Evolutionary conservation across 2,113 vertebrate genomes (phyloP), one percentile per base, ranked within the genome.

Genomic region (Apodemus sylvaticus): DNA sequence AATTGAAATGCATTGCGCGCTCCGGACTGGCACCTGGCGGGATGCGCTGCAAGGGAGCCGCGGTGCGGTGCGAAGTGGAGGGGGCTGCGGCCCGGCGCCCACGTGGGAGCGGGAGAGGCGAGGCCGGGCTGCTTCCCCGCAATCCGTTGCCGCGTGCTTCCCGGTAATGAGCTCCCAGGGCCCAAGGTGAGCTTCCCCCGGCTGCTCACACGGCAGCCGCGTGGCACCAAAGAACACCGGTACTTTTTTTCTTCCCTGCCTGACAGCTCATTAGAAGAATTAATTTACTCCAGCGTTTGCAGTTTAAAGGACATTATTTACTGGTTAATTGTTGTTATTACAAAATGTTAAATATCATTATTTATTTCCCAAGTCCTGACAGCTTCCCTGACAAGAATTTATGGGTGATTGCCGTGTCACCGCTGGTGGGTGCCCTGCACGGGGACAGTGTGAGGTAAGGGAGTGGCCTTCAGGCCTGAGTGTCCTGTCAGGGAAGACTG

Each of bases 191-290:
- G 95, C 91, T 90, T 96, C 42, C 92, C 86, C 78, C 7, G n/a
- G 94, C 94, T 97, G 97, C 97, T 97, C 97, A 96, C 94, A 66
- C 45, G 4, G 90, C 96, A 95, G 97, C 97, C 88, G 71, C 71
- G n/a, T 96, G 93, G 85, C 96, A 95, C 90, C 93, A 91, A 98
- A 71, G 96, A 87, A 93, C 94, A 89, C 71, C 79, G 91, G 77
- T 34, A 68, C 88, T 91, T 97, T 97, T 97, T 91, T 96, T 91
- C 96, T 96, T 92, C 89, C 51, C 89, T 93, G 95, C 98, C 97
- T 98, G 98, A 98, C 98, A 98, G 98, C 97, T 98, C 98, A 98
- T 98, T 98, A 98, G 97, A 97, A 98, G 97, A 98, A 98, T 98
- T 99, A 98, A 98, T 99, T 98, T 97, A 97, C 98, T 98, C 97